Evolutionary conservation across 2,888 invertebrate genomes (phyloP).

Genomic region (Agrotis ipsilon): DNA sequence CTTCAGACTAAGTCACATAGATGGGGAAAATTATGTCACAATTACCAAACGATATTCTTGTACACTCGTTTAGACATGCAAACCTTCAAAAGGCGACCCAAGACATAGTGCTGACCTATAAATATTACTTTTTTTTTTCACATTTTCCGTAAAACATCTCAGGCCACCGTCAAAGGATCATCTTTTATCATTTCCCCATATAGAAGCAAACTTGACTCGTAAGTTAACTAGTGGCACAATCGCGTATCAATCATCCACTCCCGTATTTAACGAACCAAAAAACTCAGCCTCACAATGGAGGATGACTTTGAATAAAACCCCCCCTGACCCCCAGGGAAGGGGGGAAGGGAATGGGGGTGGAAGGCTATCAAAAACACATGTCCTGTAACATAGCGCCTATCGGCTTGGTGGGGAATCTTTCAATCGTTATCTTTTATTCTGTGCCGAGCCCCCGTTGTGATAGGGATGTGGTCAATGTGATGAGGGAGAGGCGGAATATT

Average conservation of each 20-base stretch:
- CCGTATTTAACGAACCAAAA: constrained; percentile 65
- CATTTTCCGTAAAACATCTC: constrained; percentile 16
- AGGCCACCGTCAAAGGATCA: constrained; percentile 27
- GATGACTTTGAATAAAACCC: constrained; percentile 65
- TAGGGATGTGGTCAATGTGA: constrained; percentile 51
- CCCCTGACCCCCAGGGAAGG: not conserved
- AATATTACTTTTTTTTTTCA: not conserved
- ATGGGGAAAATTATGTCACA: not conserved
- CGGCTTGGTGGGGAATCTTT: constrained; percentile 77
- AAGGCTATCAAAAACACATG: constrained; percentile 78
- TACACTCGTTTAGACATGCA: not conserved
- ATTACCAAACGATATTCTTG: not conserved
- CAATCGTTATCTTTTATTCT: constrained; percentile 83
- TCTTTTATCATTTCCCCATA: constrained; percentile 57
- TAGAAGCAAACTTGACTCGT: constrained; percentile 50
- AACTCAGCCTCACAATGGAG: constrained; percentile 60
- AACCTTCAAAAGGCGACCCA: too few relatives aligned
- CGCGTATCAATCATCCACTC: constrained; percentile 65
- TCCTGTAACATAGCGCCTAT: constrained; percentile 72
- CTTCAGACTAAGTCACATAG: not conserved
- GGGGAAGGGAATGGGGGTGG: constrained; percentile 20
- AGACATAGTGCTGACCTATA: too few relatives aligned
- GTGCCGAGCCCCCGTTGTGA: constrained; percentile 65
- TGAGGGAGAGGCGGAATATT: constrained; percentile 30
- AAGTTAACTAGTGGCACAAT: constrained; percentile 61